A percentile compares a stretch with the other conserved stretches of the same genome.
phyloP scores from a whole-genome alignment of 2,888 invertebrate genomes.

The Amphiduros pacificus region DNA sequence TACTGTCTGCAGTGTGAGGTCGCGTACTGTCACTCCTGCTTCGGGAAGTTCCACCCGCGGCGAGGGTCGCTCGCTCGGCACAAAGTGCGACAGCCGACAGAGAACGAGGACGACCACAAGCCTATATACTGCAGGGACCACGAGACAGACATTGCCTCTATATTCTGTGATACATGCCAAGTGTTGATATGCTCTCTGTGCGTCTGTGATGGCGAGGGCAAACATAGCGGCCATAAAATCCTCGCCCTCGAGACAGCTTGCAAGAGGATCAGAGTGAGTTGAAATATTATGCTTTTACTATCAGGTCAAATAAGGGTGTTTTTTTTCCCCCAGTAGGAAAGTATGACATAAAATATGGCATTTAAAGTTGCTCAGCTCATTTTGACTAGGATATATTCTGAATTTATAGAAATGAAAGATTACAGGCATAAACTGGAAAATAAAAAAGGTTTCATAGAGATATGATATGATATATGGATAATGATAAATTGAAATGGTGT shows the following conservation, averaged over 20 bases:
- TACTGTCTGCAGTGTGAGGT: conserved; percentile 52
- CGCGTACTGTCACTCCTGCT: conserved; percentile 47
- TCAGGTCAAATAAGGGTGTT: too few species aligned
- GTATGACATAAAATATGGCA: too few species aligned
- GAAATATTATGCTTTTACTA: background rate
- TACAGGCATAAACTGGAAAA: too few species aligned
- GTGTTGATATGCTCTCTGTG: conserved; percentile 49
- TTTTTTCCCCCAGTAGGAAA: too few species aligned
- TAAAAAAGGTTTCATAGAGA: too few species aligned
- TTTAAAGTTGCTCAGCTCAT: too few species aligned
- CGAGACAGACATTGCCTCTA: conserved; percentile 38
- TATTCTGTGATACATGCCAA: conserved; percentile 51
- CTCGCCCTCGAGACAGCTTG: conserved; percentile 48
- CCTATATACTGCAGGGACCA: conserved; percentile 45
- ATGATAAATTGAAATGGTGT: too few species aligned
- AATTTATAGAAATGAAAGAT: too few species aligned
- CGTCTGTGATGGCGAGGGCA: conserved; percentile 52
- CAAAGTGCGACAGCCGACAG: conserved; percentile 22
- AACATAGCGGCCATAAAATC: conserved; percentile 50
- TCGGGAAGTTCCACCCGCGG: conserved; percentile 46
- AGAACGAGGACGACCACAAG: conserved; percentile 24
- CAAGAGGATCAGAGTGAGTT: conserved; percentile 42
- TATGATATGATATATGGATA: too few species aligned
- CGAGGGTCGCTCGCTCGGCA: conserved; percentile 44
- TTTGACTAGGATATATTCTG: too few species aligned